Evolutionary conservation across 1,140 invertebrate genomes (phyloP), one percentile per base, ranked within the genome.

Genomic region (Lasaia peninsularis): DNA sequence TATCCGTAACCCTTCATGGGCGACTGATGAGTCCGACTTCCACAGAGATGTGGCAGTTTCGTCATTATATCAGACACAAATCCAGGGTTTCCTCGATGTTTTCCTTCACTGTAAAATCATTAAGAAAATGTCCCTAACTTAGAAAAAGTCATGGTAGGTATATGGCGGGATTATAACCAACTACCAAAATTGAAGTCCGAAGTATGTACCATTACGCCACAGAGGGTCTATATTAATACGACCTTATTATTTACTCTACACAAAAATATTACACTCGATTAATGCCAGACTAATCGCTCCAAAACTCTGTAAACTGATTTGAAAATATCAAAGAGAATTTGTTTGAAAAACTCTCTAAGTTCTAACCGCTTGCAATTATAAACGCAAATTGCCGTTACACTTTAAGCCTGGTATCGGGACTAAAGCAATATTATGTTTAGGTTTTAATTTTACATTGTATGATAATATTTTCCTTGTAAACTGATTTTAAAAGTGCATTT

Each of bases 281-380:
- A n/a, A 44, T 21, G 24, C 8, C 8, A 44, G 9, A 1, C 20
- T 20, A 9, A 11, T 18, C 40, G 18, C 40, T 44, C 2, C 2
- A 18, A 44, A 44, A 44, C 16, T 18, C 8, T 9, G 16, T 11
- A 21, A 44, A 44, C 40, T 44, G 20, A 44, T 21, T 11, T 18
- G 11, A 16, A 44, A 44, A 44, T 20, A n/a, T 44, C 4, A 44
- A 44, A 44, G 40, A 10, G 37, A 40, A 14, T 40, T 44, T 44
- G 37, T 40, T 44, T 44, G 37, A 18, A 44, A 10, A 44, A 44
- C 40, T 44, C 11, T 10, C 18, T 44, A 44, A 44, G 40, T 44
- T 44, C 11, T 1, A 44, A 40, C 14, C 14, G 14, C 40, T 11
- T 11, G 40, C 10, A 44, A 14, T 40, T 40, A 40, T 20, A 44